Base-by-base conservation (phyloP, 2,113 vertebrate genomes). In the Emberiza fucata region DNA sequence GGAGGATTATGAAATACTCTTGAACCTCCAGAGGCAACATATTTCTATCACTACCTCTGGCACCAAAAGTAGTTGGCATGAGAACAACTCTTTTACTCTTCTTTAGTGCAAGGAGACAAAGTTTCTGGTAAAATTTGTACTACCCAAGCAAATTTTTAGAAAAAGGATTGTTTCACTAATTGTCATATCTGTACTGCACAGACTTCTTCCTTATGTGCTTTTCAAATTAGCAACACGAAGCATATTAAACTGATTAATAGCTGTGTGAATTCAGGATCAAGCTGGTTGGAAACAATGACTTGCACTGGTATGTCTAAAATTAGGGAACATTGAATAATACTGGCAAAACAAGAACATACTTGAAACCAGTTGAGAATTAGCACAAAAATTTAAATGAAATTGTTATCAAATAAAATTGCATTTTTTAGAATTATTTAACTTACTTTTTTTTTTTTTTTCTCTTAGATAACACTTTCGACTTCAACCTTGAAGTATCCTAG, bases 161-260 rank as follows among this genome's bases (percentile, higher is more conserved):
- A 96, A 97, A 95, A 83, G 89, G 88, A 97, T 97, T 97, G 88
- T 97, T 97, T 97, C 92, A 95, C 86, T 93, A 96, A 93, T 95
- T 97, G 94, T 97, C 97, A 95, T 98, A 98, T 98, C 97, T 97
- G 65, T 91, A 51, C 90, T 73, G 94, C 80, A 89, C 97, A 97
- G 97, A 80, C 96, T 94, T 91, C 85, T 95, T 97, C 91, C 94
- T 95, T 91, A 94, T 93, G 82, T 97, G 79, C 89, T 97, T 97
- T 97, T 94, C 95, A 96, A 97, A 96, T 97, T 95, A 97, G 70
- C 14, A 15, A 93, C 94, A 95, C 0, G 35, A 97, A 97, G 94
- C 96, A 96, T 97, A 97, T 96, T 97, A 97, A 98, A 97, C 95
- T 97, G 94, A 97, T 97, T 97, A 97, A 96, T 93, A 95, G 95